Percentiles rank a stretch among this genome's conserved stretches.
Evolutionary conservation across 2,113 vertebrate species (phyloP).

Genomic region (Tragelaphus strepsiceros): DNA sequence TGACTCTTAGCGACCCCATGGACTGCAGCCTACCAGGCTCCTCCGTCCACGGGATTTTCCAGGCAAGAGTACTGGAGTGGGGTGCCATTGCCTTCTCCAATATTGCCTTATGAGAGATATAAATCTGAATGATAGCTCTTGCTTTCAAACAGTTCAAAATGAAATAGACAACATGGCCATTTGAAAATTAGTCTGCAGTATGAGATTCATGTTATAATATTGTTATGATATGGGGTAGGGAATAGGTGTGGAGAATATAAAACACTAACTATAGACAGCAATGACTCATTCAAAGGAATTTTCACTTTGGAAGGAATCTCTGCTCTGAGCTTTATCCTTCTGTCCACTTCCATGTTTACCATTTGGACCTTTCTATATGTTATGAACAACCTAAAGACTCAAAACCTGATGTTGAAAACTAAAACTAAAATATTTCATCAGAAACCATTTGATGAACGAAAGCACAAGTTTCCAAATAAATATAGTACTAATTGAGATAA

Average conservation of each 20-base stretch:
- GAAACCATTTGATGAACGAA: neutral
- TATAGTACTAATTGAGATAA: neutral
- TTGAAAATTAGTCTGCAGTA: neutral
- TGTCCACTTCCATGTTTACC: neutral
- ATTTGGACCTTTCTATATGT: neutral
- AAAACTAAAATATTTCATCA: neutral
- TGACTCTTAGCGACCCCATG: no score
- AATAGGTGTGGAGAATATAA: no score
- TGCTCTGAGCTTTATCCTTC: neutral
- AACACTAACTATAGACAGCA: rapidly evolving
- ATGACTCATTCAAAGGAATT: neutral
- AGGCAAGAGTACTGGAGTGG: no score
- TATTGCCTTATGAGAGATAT: neutral
- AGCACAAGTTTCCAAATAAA: neutral
- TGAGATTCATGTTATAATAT: neutral
- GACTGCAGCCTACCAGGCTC: no score
- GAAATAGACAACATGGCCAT: neutral
- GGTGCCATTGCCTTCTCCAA: neutral
- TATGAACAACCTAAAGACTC: neutral
- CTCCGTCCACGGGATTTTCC: no score
- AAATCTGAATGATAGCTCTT: neutral
- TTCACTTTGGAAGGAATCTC: neutral
- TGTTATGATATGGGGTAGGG: rapidly evolving
- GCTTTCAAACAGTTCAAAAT: neutral
- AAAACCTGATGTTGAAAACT: neutral